Evolutionary conservation across 1,140 invertebrate genomes (phyloP).

Genomic region (Wiebesia pumilae): DNA sequence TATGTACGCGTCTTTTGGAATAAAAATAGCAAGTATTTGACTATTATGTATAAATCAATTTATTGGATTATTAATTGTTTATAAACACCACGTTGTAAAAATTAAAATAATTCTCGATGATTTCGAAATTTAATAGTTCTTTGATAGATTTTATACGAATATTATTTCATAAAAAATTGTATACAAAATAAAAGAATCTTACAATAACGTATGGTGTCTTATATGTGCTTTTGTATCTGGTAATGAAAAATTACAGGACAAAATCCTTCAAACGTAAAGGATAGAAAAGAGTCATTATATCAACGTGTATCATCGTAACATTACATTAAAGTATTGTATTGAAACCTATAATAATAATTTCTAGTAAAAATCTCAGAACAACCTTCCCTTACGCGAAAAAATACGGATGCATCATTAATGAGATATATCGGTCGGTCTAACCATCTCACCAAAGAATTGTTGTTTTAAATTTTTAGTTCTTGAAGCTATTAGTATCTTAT

Average conservation of each 20-base stretch:
- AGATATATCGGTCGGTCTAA: too few relatives aligned
- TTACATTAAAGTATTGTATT: constrained; percentile 1
- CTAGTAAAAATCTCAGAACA: neutral
- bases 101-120: too few relatives aligned
- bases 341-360: constrained; percentile 1
- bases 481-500: too few relatives aligned
- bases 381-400: neutral
- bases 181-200: too few relatives aligned
- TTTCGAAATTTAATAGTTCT: too few relatives aligned
- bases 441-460: too few relatives aligned
- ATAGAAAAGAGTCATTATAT: neutral
- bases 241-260: neutral
- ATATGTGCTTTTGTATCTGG: neutral
- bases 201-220: too few relatives aligned
- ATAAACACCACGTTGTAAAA: neutral
- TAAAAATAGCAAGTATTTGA: constrained; percentile 23
- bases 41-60: neutral
- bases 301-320: neutral
- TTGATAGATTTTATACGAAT: too few relatives aligned
- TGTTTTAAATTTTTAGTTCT: too few relatives aligned
- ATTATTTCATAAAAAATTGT: too few relatives aligned
- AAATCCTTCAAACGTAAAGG: constrained; percentile 4
- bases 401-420: neutral
- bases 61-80: neutral
- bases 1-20: constrained; percentile 37